Evolutionary conservation across 92 coral and sea anemone genomes (phyloP).

Genomic region (Porites evermanni): DNA sequence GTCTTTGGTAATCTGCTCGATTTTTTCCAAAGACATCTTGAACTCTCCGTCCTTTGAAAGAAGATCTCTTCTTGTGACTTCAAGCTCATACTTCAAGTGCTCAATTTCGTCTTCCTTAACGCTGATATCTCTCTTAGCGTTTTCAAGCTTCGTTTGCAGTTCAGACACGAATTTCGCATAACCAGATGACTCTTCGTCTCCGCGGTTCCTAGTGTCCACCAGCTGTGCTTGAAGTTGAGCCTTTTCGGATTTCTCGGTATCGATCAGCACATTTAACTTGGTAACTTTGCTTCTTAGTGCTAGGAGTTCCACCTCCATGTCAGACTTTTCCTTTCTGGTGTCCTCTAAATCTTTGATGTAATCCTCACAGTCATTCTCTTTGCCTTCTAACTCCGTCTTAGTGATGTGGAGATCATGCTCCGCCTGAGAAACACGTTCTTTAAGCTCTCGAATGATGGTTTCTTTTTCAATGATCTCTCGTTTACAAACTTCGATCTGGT

Average conservation of each 20-base stretch:
- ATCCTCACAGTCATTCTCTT: conserved; percentile 79
- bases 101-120: conserved; percentile 89
- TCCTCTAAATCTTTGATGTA: conserved; percentile 65
- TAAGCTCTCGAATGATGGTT: conserved; percentile 69
- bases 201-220: conserved; percentile 67
- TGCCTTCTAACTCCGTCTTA: conserved; percentile 69
- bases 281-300: conserved; percentile 72
- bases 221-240: conserved; percentile 74
- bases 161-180: conserved; percentile 75
- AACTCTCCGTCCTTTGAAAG: conserved; percentile 87
- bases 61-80: conserved; percentile 80
- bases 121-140: conserved; percentile 79
- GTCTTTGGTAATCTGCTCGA: conserved; percentile 83
- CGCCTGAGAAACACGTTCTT: conserved; percentile 63
- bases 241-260: conserved; percentile 68
- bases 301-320: conserved; percentile 75
- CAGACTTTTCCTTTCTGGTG: conserved; percentile 65
- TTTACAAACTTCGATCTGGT: conserved; percentile 70
- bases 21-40: conserved; percentile 73
- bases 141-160: conserved; percentile 80
- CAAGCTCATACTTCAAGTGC: conserved; percentile 79
- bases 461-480: conserved; percentile 77
- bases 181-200: conserved; percentile 71
- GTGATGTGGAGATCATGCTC: conserved; percentile 73
- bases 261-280: conserved; percentile 75